phyloP scores from a whole-genome alignment of 2,797 vertebrate genomes.

The Varecia variegata region DNA sequence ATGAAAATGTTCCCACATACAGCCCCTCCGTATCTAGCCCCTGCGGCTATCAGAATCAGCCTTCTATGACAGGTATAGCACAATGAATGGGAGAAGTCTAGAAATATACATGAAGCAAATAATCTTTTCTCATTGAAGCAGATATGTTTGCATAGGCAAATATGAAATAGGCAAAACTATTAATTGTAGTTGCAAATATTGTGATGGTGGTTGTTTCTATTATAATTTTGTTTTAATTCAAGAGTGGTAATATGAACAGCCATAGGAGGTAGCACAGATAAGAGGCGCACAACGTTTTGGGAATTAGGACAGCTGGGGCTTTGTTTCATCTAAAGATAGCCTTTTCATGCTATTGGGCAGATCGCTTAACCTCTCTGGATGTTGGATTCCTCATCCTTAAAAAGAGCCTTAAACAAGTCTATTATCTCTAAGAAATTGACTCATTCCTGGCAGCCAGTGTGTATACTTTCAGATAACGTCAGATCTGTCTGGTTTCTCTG shows the following conservation, averaged over 20 bases:
- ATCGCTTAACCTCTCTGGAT: slow-evolving; percentile 45
- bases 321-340: neutral
- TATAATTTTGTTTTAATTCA: slow-evolving; percentile 8
- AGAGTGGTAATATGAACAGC: neutral
- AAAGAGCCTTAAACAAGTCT: slow-evolving; percentile 35
- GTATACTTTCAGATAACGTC: slow-evolving; percentile 57
- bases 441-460: slow-evolving; percentile 61
- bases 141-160: neutral
- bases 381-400: slow-evolving; percentile 26
- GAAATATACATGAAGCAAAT: neutral
- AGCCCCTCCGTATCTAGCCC: neutral
- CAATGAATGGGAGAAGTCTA: neutral
- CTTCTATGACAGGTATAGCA: neutral
- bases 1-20: neutral
- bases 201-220: neutral
- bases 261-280: neutral
- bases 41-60: neutral
- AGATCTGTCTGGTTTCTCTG: slow-evolving; percentile 60
- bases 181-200: neutral
- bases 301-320: neutral
- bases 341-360: slow-evolving; percentile 15
- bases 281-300: neutral
- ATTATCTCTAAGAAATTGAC: slow-evolving; percentile 69
- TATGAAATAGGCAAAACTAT: neutral
- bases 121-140: neutral